phyloP scores from a whole-genome alignment of 2,797 vertebrate species.

The Typhlichthys subterraneus region DNA sequence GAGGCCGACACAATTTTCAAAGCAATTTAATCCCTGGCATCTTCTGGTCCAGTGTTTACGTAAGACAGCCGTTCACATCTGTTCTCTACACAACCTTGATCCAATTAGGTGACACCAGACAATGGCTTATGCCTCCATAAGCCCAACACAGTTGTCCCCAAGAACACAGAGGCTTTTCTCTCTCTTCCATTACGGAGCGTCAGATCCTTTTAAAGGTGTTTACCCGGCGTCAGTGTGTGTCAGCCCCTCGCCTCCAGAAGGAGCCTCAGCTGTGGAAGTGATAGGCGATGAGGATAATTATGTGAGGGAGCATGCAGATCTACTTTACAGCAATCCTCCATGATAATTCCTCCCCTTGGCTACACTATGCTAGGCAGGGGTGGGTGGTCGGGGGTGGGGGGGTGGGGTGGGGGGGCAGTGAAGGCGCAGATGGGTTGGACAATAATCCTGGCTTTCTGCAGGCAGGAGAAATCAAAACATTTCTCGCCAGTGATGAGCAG shows the following conservation, averaged over 20 bases:
- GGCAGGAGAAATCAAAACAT: slow-evolving; percentile 64
- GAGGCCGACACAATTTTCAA: slow-evolving; percentile 59
- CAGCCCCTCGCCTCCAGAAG: slow-evolving; percentile 55
- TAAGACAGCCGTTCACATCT: slow-evolving; percentile 61
- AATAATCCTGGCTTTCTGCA: slow-evolving; percentile 61
- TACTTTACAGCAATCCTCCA: slow-evolving; percentile 55
- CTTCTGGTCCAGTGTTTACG: slow-evolving; percentile 62
- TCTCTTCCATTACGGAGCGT: slow-evolving; percentile 57
- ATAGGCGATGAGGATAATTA: slow-evolving; percentile 65
- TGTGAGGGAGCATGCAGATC: slow-evolving; percentile 64
- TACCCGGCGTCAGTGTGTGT: slow-evolving; percentile 62
- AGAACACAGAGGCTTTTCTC: slow-evolving; percentile 65
- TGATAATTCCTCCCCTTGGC: slow-evolving; percentile 60
- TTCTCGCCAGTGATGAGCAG: slow-evolving; percentile 65
- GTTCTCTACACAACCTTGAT: slow-evolving; percentile 66
- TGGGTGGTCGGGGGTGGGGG: background rate
- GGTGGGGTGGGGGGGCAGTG: slow-evolving; percentile 55
- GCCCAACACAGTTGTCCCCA: slow-evolving; percentile 57
- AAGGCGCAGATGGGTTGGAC: slow-evolving; percentile 65
- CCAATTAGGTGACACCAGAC: slow-evolving; percentile 70
- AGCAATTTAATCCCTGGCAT: slow-evolving; percentile 61
- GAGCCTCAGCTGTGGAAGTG: slow-evolving; percentile 62
- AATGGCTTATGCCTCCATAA: slow-evolving; percentile 65
- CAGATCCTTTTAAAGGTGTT: slow-evolving; percentile 76
- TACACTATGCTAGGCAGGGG: slow-evolving; percentile 27